Conservation (phyloP, 2,797 vertebrate species). For the Iguana delicatissima region DNA sequence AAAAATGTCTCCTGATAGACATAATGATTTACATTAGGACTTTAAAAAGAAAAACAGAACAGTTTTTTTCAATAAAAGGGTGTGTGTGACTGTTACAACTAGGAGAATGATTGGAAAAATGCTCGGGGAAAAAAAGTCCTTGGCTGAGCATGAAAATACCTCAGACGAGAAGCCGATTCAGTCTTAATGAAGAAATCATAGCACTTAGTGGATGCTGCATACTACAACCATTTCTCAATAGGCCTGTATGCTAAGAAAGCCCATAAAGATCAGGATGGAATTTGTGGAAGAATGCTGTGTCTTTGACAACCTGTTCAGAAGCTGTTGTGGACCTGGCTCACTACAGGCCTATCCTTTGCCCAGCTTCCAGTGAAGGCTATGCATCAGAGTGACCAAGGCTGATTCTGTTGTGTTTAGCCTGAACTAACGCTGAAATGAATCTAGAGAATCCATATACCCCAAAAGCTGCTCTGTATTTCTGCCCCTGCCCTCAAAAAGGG, state of each 20-base stretch:
- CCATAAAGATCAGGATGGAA: no score
- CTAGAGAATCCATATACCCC: no score
- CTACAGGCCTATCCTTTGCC: background rate
- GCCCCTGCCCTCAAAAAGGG: no score
- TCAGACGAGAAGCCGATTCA: background rate
- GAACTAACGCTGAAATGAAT: no score
- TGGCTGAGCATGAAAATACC: background rate
- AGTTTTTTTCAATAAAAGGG: background rate
- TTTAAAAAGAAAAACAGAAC: background rate
- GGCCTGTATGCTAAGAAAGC: no score
- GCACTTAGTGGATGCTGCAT: no score
- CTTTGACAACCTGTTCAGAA: no score
- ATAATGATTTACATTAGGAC: background rate
- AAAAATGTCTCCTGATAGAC: background rate
- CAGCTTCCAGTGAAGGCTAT: background rate
- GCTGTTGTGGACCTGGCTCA: no score
- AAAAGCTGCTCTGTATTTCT: no score
- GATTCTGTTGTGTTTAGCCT: background rate
- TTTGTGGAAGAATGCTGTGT: no score
- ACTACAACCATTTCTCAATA: no score
- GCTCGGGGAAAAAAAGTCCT: background rate
- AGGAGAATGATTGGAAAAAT: background rate
- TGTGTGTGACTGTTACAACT: background rate
- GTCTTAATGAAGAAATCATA: background rate
- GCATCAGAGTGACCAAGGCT: background rate